Conservation (phyloP, 2,888 invertebrate genomes). For the Parnassius orleans region DNA sequence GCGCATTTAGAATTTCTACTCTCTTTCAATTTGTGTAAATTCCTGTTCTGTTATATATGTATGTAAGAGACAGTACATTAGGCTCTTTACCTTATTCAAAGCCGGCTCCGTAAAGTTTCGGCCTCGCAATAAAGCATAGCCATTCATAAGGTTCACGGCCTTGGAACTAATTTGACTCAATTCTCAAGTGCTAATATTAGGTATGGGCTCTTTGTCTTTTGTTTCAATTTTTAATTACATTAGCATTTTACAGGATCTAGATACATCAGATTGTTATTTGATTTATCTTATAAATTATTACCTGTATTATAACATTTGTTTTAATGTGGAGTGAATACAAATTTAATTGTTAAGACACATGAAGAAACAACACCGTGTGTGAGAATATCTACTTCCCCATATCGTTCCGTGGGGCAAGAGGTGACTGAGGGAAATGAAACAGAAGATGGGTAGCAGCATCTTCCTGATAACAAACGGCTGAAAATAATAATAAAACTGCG, state of each 20-base stretch:
- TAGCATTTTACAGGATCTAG: neutral
- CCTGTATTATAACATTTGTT: too few species aligned
- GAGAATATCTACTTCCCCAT: too few species aligned
- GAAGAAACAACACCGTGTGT: too few species aligned
- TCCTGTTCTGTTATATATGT: neutral
- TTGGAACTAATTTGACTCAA: slow-evolving; percentile 49
- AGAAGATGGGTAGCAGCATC: too few species aligned
- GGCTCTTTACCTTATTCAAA: slow-evolving; percentile 17
- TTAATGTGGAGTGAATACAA: too few species aligned
- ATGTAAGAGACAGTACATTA: slow-evolving; percentile 1
- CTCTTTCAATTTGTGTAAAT: neutral
- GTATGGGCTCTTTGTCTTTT: slow-evolving; percentile 13
- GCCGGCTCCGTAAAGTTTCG: slow-evolving; percentile 30
- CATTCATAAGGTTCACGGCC: slow-evolving; percentile 41
- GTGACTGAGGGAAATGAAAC: too few species aligned
- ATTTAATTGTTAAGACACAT: too few species aligned
- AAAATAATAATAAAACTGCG: too few species aligned
- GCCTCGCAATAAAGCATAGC: slow-evolving; percentile 49
- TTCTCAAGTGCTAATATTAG: slow-evolving; percentile 40
- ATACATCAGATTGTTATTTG: too few species aligned
- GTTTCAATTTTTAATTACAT: slow-evolving; percentile 4
- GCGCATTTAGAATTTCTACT: neutral
- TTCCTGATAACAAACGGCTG: too few species aligned
- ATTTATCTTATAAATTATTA: too few species aligned
- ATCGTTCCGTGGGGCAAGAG: too few species aligned